phyloP scores from a whole-genome alignment of 2,888 invertebrate species.

The Pollenia griseotomentosa region DNA sequence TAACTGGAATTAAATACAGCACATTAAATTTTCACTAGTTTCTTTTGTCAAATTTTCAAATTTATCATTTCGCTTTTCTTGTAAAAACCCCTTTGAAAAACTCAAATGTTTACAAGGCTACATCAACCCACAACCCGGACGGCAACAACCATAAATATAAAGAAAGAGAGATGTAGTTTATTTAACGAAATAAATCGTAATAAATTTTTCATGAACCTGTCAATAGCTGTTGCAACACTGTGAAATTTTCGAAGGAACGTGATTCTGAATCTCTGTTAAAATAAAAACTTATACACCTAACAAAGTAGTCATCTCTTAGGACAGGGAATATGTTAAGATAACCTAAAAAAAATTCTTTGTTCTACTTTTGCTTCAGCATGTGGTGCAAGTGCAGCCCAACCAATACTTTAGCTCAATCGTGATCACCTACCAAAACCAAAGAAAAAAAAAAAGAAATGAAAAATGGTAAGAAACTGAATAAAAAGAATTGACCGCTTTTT shows the following conservation, averaged over 20 bases:
- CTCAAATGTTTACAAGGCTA: constrained; percentile 1
- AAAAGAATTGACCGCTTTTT: constrained; percentile 51
- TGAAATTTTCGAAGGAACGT: constrained; percentile 53
- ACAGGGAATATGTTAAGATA: constrained; percentile 31
- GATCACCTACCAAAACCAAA: constrained; percentile 45
- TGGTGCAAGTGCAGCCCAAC: constrained; percentile 54
- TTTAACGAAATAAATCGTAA: constrained; percentile 73
- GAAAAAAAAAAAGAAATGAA: background rate
- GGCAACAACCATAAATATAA: constrained; percentile 30
- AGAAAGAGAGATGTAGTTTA: constrained; percentile 39
- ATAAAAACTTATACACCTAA: background rate
- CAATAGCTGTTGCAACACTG: constrained; percentile 62
- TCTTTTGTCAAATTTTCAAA: background rate
- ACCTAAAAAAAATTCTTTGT: constrained; percentile 52
- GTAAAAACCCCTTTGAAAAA: background rate
- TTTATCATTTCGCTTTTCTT: background rate
- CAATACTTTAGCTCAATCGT: constrained; percentile 61
- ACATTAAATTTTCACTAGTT: background rate
- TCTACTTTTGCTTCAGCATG: constrained; percentile 37
- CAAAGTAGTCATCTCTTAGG: constrained; percentile 51
- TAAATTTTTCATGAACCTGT: constrained; percentile 76
- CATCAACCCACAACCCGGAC: constrained; percentile 39
- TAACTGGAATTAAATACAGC: too few species aligned
- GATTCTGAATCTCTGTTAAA: constrained; percentile 32
- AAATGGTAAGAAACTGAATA: constrained; percentile 2